phyloP scores from a whole-genome alignment of 37 sponge, comb jelly and placozoan species.

The Chondrilla cf. caribensis region DNA sequence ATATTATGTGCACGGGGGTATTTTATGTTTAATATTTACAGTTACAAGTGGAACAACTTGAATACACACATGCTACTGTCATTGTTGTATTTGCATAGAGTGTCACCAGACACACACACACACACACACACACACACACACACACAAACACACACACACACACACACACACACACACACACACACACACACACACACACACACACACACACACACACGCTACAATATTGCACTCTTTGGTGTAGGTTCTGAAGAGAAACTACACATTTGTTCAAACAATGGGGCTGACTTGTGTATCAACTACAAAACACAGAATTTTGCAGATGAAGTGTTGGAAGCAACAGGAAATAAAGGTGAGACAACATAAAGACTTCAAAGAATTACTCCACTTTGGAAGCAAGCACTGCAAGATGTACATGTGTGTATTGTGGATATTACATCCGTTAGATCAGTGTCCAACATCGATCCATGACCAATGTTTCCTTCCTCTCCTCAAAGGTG shows the following conservation, averaged over 20 bases:
- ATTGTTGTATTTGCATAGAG: too few relatives aligned
- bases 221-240: background rate
- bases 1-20: too few relatives aligned
- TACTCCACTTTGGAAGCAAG: too few relatives aligned
- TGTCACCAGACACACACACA: background rate
- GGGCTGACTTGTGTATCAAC: constrained; percentile 74
- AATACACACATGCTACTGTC: background rate
- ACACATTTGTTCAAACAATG: constrained; percentile 47
- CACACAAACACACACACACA: constrained; percentile 2
- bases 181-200: background rate
- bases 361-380: too few relatives aligned
- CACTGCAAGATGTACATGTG: too few relatives aligned
- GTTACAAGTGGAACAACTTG: background rate
- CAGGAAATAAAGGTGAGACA: constrained; percentile 59
- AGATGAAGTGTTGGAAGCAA: constrained; percentile 55
- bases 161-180: constrained; percentile 18
- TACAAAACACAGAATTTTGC: constrained; percentile 80
- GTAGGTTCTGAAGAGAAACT: constrained; percentile 78
- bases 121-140: background rate
- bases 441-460: too few relatives aligned
- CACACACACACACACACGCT: constrained; percentile 13
- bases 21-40: too few relatives aligned
- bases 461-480: too few relatives aligned
- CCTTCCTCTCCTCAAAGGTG: constrained; percentile 36
- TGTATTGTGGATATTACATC: too few relatives aligned